These are phyloP conservation scores for Polylopha cassiicola DNA, from an alignment of 2,888 invertebrate genomes.

Conservation along the genomic window DNA sequence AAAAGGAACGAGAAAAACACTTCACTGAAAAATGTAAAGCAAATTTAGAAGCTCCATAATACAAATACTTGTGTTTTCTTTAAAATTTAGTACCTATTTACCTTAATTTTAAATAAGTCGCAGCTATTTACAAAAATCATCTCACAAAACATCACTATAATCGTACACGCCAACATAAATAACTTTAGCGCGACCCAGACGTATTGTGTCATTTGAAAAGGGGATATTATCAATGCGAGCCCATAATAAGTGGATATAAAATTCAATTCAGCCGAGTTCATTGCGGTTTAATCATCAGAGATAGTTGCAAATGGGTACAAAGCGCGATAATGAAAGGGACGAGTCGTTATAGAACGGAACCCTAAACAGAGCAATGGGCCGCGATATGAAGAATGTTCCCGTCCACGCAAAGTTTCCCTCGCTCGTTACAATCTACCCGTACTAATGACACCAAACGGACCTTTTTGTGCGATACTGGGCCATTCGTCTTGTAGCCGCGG, in stretches of 20 bases:
- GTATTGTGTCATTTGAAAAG: constrained; percentile 28
- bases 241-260: constrained; percentile 49
- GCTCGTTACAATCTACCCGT: constrained; percentile 54
- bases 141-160: constrained; percentile 7
- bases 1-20: too few relatives aligned
- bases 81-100: too few relatives aligned
- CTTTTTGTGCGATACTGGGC: constrained; percentile 62
- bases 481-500: constrained; percentile 66
- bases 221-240: constrained; percentile 37
- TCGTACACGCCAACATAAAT: constrained; percentile 13
- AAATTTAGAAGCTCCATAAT: too few relatives aligned
- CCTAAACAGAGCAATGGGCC: constrained; percentile 55
- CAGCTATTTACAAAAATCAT: constrained; percentile 9
- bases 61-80: too few relatives aligned
- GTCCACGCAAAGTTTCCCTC: constrained; percentile 54
- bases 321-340: constrained; percentile 54
- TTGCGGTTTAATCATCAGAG: constrained; percentile 53
- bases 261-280: constrained; percentile 48
- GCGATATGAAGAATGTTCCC: constrained; percentile 62
- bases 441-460: constrained; percentile 63
- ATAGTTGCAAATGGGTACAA: constrained; percentile 52
- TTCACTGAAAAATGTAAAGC: too few relatives aligned
- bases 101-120: constrained; percentile 15
- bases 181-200: constrained; percentile 18
- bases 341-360: constrained; percentile 46